Percentiles rank a stretch among this genome's conserved stretches.
These are phyloP conservation scores for Aplidium turbinatum DNA, from an alignment of 23 tunicate genomes.

Conservation along the genomic window DNA sequence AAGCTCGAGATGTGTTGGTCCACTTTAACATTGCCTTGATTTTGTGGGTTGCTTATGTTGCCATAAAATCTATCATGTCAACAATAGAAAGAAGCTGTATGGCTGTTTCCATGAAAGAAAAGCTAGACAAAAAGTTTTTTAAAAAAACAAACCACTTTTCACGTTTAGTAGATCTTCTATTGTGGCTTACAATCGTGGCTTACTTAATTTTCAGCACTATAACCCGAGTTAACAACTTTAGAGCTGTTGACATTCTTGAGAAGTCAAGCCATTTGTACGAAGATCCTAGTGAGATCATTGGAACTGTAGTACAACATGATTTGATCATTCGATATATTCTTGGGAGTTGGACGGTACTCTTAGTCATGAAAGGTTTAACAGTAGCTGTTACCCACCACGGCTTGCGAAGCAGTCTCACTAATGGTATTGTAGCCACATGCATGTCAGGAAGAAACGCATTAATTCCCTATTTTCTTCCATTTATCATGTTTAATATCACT, in stretches of 20 bases:
- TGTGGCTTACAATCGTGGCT: slow-evolving; percentile 35
- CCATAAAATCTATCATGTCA: too few relatives aligned
- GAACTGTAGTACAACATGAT: slow-evolving; percentile 11
- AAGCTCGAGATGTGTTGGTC: too few relatives aligned
- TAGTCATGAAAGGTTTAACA: slow-evolving; percentile 23
- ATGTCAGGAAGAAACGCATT: background rate
- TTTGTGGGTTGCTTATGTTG: too few relatives aligned
- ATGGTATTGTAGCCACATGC: slow-evolving; percentile 19
- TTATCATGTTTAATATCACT: slow-evolving; percentile 1
- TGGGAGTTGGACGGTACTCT: slow-evolving; percentile 34
- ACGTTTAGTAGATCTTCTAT: slow-evolving; percentile 1
- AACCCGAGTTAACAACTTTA: slow-evolving; percentile 7
- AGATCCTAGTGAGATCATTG: slow-evolving; percentile 15
- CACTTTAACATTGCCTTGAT: too few relatives aligned
- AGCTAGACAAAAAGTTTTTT: too few relatives aligned
- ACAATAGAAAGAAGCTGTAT: too few relatives aligned
- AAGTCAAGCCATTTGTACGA: slow-evolving; percentile 21
- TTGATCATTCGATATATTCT: background rate
- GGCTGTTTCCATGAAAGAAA: too few relatives aligned
- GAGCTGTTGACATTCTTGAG: slow-evolving; percentile 10
- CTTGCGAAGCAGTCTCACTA: slow-evolving; percentile 10
- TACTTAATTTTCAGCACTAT: slow-evolving; percentile 15
- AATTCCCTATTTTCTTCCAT: background rate
- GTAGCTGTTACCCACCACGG: slow-evolving; percentile 38
- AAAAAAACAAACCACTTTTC: too few relatives aligned